Evolutionary conservation across 2,113 vertebrate genomes (phyloP), one percentile per base, ranked within the genome.

Genomic region (Cephalopterus ornatus): DNA sequence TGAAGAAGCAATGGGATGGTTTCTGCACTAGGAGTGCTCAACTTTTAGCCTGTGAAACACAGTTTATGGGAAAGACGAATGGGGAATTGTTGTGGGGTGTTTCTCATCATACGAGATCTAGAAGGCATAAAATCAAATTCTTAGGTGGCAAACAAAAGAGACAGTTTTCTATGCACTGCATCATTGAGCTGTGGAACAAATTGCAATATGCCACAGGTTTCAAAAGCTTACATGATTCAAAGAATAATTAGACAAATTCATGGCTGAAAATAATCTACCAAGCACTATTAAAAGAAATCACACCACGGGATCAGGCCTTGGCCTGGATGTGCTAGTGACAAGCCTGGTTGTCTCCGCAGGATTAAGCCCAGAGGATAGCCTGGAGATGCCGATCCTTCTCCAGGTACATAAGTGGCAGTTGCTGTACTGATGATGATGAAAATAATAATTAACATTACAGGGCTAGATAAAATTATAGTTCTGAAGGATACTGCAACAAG

Each of bases 391-490:
- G 42, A 33, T 86, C 68, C 46, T 92, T 55, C 46, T 66, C 41
- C 65, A 78, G 47, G 55, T 66, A 76, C 5, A 1, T 71, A 95
- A 71, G 30, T 80, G 39, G 79, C 35, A 75, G 85, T 66, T 95
- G 33, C 39, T 86, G 12, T 78, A 58, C 47, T 87, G 37, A 19
- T 19, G 1, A 41, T 37, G 50, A 50, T 55, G 63, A 80, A 94
- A 93, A 86, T 91, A 88, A 84, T 71, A 86, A 92, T 96, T 83
- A 93, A 80, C 71, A 84, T 83, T 77, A 42, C 47, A 81, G 15
- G 12, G 24, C 41, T 61, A 81, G 20, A 77, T 55, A 84, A 88
- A 92, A 91, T 81, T 85, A 82, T 20, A 79, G 44, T 89, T 91
- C 52, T 78, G 56, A 89, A 86, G 24, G 35, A 75, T 37, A 65